These are phyloP conservation scores for Actinemys pallida DNA, from an alignment of 2,113 vertebrate genomes.

Conservation along the genomic window DNA sequence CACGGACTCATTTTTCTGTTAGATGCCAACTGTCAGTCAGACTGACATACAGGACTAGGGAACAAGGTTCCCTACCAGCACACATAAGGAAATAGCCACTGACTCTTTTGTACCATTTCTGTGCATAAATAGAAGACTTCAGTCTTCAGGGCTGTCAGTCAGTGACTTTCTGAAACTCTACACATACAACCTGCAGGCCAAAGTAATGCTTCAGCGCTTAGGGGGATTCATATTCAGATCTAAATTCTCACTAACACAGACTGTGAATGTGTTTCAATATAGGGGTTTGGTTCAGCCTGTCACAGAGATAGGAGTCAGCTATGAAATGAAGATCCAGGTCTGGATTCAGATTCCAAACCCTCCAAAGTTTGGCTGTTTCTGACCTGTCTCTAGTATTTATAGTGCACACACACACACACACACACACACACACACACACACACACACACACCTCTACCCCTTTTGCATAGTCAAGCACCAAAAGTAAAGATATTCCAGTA, in stretches of 20 bases:
- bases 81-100: background rate
- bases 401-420: background rate
- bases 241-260: background rate
- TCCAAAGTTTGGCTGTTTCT: background rate
- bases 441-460: background rate
- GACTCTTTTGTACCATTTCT: background rate
- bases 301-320: background rate
- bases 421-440: background rate
- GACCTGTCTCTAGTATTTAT: background rate
- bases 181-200: background rate
- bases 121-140: background rate
- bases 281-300: background rate
- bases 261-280: background rate
- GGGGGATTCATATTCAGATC: background rate
- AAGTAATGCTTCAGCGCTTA: background rate
- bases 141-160: background rate
- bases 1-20: accelerated
- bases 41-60: background rate
- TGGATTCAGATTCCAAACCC: background rate
- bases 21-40: background rate
- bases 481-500: background rate
- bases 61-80: background rate
- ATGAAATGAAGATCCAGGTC: background rate
- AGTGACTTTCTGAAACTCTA: background rate
- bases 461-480: background rate